Evolutionary conservation across 2,888 invertebrate species (phyloP).

Genomic region (Nasonia oneida): DNA sequence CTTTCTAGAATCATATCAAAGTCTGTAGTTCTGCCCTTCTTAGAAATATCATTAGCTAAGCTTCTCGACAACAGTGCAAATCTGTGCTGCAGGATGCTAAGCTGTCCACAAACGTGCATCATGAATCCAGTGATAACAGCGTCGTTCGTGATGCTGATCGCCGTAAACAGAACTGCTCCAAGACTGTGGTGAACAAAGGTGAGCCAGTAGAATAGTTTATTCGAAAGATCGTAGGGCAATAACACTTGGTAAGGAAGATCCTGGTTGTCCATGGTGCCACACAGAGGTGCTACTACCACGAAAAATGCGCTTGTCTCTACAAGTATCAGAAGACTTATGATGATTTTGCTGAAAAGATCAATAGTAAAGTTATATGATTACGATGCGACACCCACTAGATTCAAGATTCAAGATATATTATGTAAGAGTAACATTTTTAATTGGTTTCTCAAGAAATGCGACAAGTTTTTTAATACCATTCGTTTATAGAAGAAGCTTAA

Average conservation of each 20-base stretch:
- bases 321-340: conserved; percentile 8
- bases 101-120: conserved; percentile 56
- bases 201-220: background rate
- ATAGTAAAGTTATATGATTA: too few relatives aligned
- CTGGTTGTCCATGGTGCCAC: background rate
- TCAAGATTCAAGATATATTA: too few relatives aligned
- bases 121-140: conserved; percentile 55
- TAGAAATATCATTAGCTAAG: background rate
- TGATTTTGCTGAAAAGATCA: conserved; percentile 15
- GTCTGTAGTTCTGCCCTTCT: background rate
- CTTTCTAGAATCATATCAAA: background rate
- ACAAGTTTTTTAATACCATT: too few relatives aligned
- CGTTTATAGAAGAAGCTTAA: too few relatives aligned
- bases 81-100: conserved; percentile 50
- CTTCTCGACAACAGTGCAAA: background rate
- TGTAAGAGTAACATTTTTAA: too few relatives aligned
- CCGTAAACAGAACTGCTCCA: conserved; percentile 10
- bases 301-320: conserved; percentile 22
- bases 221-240: conserved; percentile 35
- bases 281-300: conserved; percentile 3
- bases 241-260: conserved; percentile 46
- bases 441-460: too few relatives aligned
- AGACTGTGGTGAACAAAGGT: conserved; percentile 45
- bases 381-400: too few relatives aligned
- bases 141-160: conserved; percentile 54